These are phyloP conservation scores for Drosophila pullipes DNA, from an alignment of 2,888 invertebrate species.

Conservation along the genomic window DNA sequence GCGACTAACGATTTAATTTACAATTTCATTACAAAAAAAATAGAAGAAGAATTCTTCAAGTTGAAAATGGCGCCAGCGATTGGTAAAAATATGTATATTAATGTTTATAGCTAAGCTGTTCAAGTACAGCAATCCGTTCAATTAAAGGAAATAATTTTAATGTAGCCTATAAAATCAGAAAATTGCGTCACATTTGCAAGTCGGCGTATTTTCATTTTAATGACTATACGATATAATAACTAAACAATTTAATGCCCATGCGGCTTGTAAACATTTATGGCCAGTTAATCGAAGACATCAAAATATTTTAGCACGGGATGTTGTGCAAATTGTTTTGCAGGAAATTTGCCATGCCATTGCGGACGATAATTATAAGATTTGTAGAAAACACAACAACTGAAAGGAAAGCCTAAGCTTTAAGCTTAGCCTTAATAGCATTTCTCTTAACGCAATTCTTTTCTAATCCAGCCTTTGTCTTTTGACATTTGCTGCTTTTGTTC, in stretches of 20 bases:
- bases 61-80: conserved; percentile 62
- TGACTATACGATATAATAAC: conserved; percentile 32
- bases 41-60: conserved; percentile 1
- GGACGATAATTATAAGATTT: neutral
- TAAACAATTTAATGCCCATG: conserved; percentile 19
- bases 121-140: conserved; percentile 23
- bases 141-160: conserved; percentile 28
- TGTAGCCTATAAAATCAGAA: conserved; percentile 37
- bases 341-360: conserved; percentile 1
- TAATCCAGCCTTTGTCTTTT: neutral
- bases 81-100: conserved; percentile 3
- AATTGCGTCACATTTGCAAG: conserved; percentile 36
- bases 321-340: conserved; percentile 11
- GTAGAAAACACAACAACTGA: neutral
- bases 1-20: conserved; percentile 56
- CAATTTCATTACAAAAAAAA: conserved; percentile 67
- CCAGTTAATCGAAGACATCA: conserved; percentile 56
- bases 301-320: conserved; percentile 51
- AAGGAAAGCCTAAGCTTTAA: neutral
- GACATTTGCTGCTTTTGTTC: neutral
- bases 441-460: neutral
- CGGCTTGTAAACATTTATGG: conserved; percentile 47
- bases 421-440: neutral
- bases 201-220: conserved; percentile 34
- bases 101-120: conserved; percentile 4